A percentile compares a stretch with the other conserved stretches of the same genome.
Conservation (phyloP, 2,797 vertebrate species). For the Neoniphon sammara region DNA sequence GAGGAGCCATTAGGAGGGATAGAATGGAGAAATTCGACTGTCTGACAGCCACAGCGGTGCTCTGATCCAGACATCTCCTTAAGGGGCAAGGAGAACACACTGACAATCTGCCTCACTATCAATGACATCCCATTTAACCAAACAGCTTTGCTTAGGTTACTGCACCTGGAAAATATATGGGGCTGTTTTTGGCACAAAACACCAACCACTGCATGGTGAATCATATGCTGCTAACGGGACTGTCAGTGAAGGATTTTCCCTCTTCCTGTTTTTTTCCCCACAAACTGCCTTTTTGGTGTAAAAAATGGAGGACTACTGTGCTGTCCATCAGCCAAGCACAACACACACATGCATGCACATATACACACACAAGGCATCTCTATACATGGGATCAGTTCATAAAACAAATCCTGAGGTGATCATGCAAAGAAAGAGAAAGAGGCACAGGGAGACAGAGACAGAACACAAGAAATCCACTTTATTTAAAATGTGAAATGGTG, state of each 20-base stretch:
- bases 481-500: constrained; percentile 42
- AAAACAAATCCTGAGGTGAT: constrained; percentile 12
- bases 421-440: not conserved
- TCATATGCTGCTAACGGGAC: constrained; percentile 48
- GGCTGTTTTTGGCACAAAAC: constrained; percentile 68
- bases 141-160: constrained; percentile 75
- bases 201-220: constrained; percentile 56
- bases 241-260: constrained; percentile 43
- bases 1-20: constrained; percentile 75
- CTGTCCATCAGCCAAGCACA: constrained; percentile 7
- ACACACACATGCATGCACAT: not conserved
- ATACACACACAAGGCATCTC: constrained; percentile 6
- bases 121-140: constrained; percentile 80
- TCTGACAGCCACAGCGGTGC: constrained; percentile 77
- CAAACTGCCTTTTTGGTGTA: constrained; percentile 5
- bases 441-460: not conserved
- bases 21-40: constrained; percentile 78
- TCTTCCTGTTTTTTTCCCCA: constrained; percentile 2
- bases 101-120: constrained; percentile 77
- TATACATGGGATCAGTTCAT: constrained; percentile 15
- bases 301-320: constrained; percentile 27
- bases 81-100: constrained; percentile 71
- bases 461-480: constrained; percentile 2
- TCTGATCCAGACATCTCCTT: constrained; percentile 75
- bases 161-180: constrained; percentile 67